Base-by-base conservation (phyloP, 2,797 vertebrate genomes). In the Okamejei kenojei region DNA sequence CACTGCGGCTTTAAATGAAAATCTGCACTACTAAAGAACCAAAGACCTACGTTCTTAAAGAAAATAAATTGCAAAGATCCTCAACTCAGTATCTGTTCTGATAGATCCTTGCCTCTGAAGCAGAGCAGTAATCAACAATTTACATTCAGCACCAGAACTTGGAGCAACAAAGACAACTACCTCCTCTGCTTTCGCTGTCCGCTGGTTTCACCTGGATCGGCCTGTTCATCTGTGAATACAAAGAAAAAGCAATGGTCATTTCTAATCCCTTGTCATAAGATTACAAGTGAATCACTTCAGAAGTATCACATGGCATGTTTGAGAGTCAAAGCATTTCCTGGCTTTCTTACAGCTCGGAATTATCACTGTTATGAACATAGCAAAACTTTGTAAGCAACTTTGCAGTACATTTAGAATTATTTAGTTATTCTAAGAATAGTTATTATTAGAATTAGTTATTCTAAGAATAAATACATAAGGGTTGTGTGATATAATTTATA, bases 171-270 rank as follows among this genome's bases (percentile, higher is more conserved):
- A 93, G 93, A 95, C 95, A 96, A 97, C 98, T 97, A 99, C 98
- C 98, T 99, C 98, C 98, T 97, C 98, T 97, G 96, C 98, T 99
- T 97, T 99, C 98, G 93, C 98, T 99, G 98, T 99, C 98, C 94
- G 98, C 98, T 94, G 98, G 98, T 96, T 99, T 99, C 98, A 99
- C 98, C 96, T 99, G 98, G 98, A 99, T 99, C 0, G 98, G 98
- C 96, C 98, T 98, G 96, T 99, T 99, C 98, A 99, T 99, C 98
- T 99, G 97, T 77, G 97, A 96, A 93, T 94, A 95, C 95, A 94
- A 94, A 95, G 93, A 95, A 73, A 94, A 63, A 94, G 15, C 71
- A 92, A 92, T 74, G 90, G 71, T 92, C 71, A 92, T 54, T 92
- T n/a, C 84, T 68, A 21, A n/a, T 88, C 61, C 32, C 9, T 68